Base-by-base conservation (phyloP, 2,113 vertebrate genomes). In the Eidolon helvum region DNA sequence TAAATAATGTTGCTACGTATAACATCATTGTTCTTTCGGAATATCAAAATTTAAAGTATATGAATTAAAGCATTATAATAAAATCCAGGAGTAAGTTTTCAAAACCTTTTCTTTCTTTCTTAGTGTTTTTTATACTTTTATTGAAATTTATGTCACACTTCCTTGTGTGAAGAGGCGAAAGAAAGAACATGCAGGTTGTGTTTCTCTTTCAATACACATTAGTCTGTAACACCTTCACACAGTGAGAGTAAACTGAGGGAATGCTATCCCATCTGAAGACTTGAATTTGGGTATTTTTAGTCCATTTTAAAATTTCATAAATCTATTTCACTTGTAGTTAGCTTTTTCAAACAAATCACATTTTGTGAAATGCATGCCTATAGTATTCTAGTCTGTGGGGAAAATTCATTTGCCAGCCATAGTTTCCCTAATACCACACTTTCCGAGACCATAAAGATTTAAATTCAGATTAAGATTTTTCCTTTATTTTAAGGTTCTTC, bases 401-500 rank as follows among this genome's bases (percentile, higher is more conserved):
- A 69, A 87, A 87, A 45, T 1, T 80, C 10, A 22, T n/a, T 84
- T 83, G 24, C 24, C 16, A 84, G 8, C 35, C 48, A 85, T 55
- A 55, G 22, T 35, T 68, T 82, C 40, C 11, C 71, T 38, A 65
- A 16, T 38, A 5, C 78, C 7, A 50, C 48, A 50, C 48, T 14
- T 0, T 11, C 0, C 7, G 57, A 96, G 72, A 69, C n/a, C 10
- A 18, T 85, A 63, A 83, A 12, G 2, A 87, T 59, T 21, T 45
- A 61, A 53, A 66, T 68, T 2, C 26, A 94, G 24, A 74, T 85
- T 22, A 16, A 11, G 28, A 74, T 0, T 92, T 5, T 1, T 22
- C 1, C 30, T 96, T 97, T 96, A 71, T 69, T 61, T 69, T 84
- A 94, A 98, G 19, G 4, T 91, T 95, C 55, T 63, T 90, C 38